Percentiles rank a stretch among this genome's conserved stretches.
Evolutionary conservation across 2,888 invertebrate species (phyloP).

Genomic region (Autographa gamma): DNA sequence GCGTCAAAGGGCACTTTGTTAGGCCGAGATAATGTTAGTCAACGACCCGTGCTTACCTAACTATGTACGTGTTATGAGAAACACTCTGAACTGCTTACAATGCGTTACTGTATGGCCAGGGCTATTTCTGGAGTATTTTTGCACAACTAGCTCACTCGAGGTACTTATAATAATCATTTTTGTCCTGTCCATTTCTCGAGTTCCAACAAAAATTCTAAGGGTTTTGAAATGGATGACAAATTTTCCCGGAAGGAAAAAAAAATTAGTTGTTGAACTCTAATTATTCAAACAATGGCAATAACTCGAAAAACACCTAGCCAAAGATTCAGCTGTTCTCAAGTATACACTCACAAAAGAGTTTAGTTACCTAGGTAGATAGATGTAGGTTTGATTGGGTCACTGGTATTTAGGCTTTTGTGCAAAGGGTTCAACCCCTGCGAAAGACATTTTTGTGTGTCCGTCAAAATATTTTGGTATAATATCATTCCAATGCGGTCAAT

Average conservation of each 20-base stretch:
- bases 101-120: slow-evolving; percentile 31
- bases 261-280: no score
- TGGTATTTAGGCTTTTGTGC: background rate
- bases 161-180: no score
- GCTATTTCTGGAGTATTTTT: background rate
- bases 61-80: slow-evolving; percentile 56
- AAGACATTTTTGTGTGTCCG: background rate
- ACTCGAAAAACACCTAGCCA: no score
- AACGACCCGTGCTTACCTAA: slow-evolving; percentile 62
- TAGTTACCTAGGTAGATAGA: background rate
- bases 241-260: no score
- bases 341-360: no score
- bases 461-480: background rate
- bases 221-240: no score
- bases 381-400: background rate
- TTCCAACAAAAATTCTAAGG: no score
- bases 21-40: slow-evolving; percentile 68
- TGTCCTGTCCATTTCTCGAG: no score
- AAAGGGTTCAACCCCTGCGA: background rate
- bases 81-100: slow-evolving; percentile 52
- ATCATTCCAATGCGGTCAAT: background rate
- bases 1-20: slow-evolving; percentile 70
- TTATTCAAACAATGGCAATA: no score
- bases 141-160: background rate
- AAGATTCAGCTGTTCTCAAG: no score